Conservation (phyloP, 2,113 vertebrate species). For the Ginglymostoma cirratum region DNA sequence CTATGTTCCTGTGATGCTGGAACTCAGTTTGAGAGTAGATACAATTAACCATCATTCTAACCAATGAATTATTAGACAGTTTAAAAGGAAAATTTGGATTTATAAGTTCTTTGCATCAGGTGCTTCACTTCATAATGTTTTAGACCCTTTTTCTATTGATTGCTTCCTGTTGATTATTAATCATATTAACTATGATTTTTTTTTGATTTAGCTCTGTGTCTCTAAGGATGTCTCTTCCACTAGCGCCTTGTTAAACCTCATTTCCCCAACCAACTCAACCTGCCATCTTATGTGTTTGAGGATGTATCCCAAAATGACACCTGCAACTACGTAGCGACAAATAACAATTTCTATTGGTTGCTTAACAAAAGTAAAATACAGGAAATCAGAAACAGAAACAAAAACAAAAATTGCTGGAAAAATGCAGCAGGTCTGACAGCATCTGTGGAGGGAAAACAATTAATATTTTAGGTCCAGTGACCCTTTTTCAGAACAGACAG, state of each 20-base stretch:
- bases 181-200: not conserved
- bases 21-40: not conserved
- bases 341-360: not conserved
- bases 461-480: too few relatives aligned
- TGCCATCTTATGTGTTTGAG: not conserved
- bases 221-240: not conserved
- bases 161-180: not conserved
- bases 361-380: too few relatives aligned
- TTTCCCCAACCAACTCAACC: not conserved
- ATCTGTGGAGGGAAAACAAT: too few relatives aligned
- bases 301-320: not conserved
- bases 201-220: not conserved
- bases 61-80: not conserved
- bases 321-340: not conserved
- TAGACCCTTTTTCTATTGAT: not conserved
- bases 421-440: too few relatives aligned
- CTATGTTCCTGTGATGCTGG: not conserved
- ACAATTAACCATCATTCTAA: not conserved
- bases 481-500: too few relatives aligned
- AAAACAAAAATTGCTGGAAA: too few relatives aligned
- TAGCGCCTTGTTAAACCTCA: not conserved
- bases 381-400: too few relatives aligned
- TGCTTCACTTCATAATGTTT: not conserved
- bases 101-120: not conserved
- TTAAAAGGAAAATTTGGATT: not conserved